Base-by-base conservation (phyloP, 2,888 invertebrate genomes). In the Tanypteryx hageni region DNA sequence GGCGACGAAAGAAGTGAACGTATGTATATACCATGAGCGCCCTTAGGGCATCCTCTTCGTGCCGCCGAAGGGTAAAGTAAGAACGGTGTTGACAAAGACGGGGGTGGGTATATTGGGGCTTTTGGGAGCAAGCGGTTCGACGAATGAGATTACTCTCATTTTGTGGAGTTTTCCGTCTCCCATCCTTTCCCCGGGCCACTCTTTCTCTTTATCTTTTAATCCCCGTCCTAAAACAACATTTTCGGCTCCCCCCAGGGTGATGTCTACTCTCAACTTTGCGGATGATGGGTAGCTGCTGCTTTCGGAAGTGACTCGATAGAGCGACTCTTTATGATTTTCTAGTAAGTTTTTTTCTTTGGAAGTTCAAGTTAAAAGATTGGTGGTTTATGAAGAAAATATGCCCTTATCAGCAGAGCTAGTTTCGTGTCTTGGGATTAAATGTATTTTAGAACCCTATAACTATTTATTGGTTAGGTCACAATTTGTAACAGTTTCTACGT, bases 1-100 rank as follows among this genome's bases (percentile, higher is more conserved):
- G 59, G 86, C 86, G 86, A 86, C 31, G 89, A 68, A 31, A 44
- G 61, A 61, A 89, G 89, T n/a, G 89, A 68, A 64, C 61, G 86
- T n/a, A 86, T 61, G 61, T 27, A 9, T 44, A 56, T 89, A 64
- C 64, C 64, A 22, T 76, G 76, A 68, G 18, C n/a, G 68, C 68
- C 68, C 8, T 68, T 22, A 11, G 68, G n/a, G 18, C n/a, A 22
- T n/a, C 64, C 64, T 18, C 64, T 44, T 44, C 44, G 44, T 44
- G 44, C 44, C 44, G 44, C 18, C 64, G 14, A n/a, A 27, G 76
- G 13, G 27, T 76, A 27, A 27, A 76, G 76, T 27, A 76, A 76
- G 4, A 44, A 27, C 27, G 0, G 9, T n/a, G n/a, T 68, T 76
- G 76, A 76, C 76, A 27, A 76, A 76, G 22, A 76, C 22, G 11